Conservation (phyloP, 2,797 vertebrate genomes). For the Onychomys arenicola region DNA sequence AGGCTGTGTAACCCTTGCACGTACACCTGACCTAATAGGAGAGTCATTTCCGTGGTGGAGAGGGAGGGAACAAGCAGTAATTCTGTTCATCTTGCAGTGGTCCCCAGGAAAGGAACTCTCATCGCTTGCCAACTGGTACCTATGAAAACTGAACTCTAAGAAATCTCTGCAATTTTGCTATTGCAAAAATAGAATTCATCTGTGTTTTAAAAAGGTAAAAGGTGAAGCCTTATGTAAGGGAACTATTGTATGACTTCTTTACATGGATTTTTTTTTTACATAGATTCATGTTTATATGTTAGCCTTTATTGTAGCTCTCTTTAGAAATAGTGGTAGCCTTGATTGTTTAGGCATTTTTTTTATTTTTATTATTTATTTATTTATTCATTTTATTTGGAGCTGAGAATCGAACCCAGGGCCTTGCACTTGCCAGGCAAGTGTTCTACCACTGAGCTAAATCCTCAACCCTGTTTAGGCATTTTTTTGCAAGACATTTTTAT, state of each 20-base stretch:
- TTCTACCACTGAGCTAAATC: too few relatives aligned
- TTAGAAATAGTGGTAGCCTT: conserved; percentile 24
- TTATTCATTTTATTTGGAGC: too few relatives aligned
- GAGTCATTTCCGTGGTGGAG: neutral
- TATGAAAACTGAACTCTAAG: neutral
- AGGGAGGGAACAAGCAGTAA: neutral
- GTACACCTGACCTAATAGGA: neutral
- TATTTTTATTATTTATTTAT: too few relatives aligned
- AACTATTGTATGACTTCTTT: conserved; percentile 24
- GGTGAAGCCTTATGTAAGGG: neutral
- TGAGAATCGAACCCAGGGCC: too few relatives aligned
- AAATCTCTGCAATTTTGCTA: neutral
- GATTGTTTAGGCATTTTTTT: conserved; percentile 16
- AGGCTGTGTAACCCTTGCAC: neutral
- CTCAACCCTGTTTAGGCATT: too few relatives aligned
- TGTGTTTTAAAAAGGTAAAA: neutral
- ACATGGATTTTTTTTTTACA: conserved; percentile 4
- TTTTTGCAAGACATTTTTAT: conserved; percentile 59
- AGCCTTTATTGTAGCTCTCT: conserved; percentile 23
- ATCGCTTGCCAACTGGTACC: neutral
- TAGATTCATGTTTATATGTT: neutral
- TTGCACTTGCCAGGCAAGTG: too few relatives aligned
- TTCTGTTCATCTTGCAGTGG: neutral
- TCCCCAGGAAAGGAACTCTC: neutral
- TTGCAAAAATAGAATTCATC: neutral